phyloP scores from a whole-genome alignment of 2,888 invertebrate species.

The Ormyrus labotus region DNA sequence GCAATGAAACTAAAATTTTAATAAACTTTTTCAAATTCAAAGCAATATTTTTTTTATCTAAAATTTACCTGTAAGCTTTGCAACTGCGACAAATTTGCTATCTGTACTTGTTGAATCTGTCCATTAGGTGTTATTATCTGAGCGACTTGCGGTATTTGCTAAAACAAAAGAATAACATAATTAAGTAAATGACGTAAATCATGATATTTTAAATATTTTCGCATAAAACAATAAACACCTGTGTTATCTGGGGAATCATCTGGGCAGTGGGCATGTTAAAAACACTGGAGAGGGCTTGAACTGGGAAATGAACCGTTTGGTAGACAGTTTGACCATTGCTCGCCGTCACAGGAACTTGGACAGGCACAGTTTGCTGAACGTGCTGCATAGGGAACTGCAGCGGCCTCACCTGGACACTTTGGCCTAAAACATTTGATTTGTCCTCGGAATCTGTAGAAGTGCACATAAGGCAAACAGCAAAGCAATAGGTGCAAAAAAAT shows the following conservation, averaged over 20 bases:
- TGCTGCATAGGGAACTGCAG: constrained; percentile 84
- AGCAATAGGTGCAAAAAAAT: constrained; percentile 29
- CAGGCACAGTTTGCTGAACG: constrained; percentile 86
- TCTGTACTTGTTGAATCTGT: constrained; percentile 92
- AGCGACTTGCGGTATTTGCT: constrained; percentile 84
- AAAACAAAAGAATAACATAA: constrained; percentile 61
- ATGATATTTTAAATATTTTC: neutral
- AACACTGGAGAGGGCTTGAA: constrained; percentile 84
- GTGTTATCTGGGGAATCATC: constrained; percentile 89
- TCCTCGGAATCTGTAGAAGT: constrained; percentile 64
- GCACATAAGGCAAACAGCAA: constrained; percentile 19
- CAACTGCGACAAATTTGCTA: constrained; percentile 81
- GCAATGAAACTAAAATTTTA: too few species aligned
- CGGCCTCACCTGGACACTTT: constrained; percentile 84
- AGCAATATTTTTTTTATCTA: too few species aligned
- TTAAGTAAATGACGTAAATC: neutral
- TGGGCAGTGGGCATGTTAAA: constrained; percentile 83
- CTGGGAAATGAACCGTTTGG: constrained; percentile 95
- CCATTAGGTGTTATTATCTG: constrained; percentile 92
- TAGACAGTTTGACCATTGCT: constrained; percentile 94
- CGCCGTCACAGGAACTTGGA: constrained; percentile 92
- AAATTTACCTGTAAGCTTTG: constrained; percentile 70
- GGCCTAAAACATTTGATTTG: constrained; percentile 76
- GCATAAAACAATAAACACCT: constrained; percentile 75
- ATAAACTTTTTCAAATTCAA: too few species aligned